phyloP scores from a whole-genome alignment of 2,888 invertebrate genomes.

The Callinectes sapidus region DNA sequence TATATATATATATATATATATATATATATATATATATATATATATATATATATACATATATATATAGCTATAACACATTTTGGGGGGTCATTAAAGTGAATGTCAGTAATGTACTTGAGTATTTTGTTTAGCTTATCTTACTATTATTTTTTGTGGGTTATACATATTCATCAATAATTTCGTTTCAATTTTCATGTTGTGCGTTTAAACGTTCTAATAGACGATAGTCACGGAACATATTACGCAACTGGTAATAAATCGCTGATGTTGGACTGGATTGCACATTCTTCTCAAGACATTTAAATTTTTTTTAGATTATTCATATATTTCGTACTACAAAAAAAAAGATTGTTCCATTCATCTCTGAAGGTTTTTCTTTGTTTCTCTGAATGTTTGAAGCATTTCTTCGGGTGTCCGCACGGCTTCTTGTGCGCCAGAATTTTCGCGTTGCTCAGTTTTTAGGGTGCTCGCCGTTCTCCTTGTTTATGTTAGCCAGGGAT shows the following conservation, averaged over 20 bases:
- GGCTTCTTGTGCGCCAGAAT: not conserved
- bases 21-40: conserved; percentile 39
- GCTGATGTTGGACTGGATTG: not conserved
- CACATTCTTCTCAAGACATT: not conserved
- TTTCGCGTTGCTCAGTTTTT: not conserved
- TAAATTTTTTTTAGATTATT: not conserved
- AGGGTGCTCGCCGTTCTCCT: conserved; percentile 23
- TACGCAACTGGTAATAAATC: not conserved
- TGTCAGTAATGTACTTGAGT: not conserved
- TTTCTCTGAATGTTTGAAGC: not conserved
- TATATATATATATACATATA: not conserved
- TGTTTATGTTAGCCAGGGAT: conserved; percentile 50
- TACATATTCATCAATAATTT: not conserved
- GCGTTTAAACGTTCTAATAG: not conserved
- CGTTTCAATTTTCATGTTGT: not conserved
- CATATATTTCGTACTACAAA: not conserved
- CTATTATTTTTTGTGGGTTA: not conserved
- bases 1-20: conserved; percentile 38
- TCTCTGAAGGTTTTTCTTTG: not conserved
- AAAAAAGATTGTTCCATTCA: not conserved
- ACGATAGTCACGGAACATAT: not conserved
- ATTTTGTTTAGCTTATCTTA: not conserved
- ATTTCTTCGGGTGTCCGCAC: not conserved
- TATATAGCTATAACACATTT: too few relatives aligned
- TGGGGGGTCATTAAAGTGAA: not conserved